Base-by-base conservation (phyloP, 2,888 invertebrate species). In the Watsonalla binaria region DNA sequence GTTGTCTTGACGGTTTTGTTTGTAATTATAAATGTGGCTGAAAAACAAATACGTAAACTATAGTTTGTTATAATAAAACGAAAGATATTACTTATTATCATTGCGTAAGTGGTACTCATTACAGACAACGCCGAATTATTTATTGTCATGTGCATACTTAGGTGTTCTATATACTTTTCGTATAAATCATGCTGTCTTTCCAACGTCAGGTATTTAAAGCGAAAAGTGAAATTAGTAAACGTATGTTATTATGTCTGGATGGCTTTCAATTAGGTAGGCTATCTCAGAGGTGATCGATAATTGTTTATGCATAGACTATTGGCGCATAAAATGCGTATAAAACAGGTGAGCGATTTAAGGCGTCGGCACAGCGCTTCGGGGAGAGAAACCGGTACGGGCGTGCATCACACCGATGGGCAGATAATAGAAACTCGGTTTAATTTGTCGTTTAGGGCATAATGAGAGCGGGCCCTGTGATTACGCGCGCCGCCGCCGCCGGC, bases 381-480 rank as follows among this genome's bases (percentile, higher is more conserved):
- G 63, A 74, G 80, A 86, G 63, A 74, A 80, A 86, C 86, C 82
- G 84, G 87, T 84, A 73, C 62, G 68, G 61, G 67, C 71, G 72
- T 75, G 75, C 76, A 80, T 82, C 82, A 84, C 78, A 82, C 80
- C 82, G 82, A 82, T 82, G 84, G 85, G 64, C 81, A 84, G 88
- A 89, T 90, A 90, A 90, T 90, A 90, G 90, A 90, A 90, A 88
- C 81, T 86, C 88, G 86, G 84, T 89, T 90, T 90, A 90, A 90
- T 90, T 90, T 90, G 90, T 90, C 90, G 90, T 90, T 90, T 90
- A 90, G 86, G 84, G 84, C 78, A 88, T 90, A 91, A 91, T 91
- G 89, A 90, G 86, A 78, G 74, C 76, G 74, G 68, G 90, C 86
- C 89, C 92, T 92, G 92, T 92, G 90, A 92, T 92, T 92, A 92